Base-by-base conservation (phyloP, 1,140 invertebrate genomes). In the Anastatus disparis region DNA sequence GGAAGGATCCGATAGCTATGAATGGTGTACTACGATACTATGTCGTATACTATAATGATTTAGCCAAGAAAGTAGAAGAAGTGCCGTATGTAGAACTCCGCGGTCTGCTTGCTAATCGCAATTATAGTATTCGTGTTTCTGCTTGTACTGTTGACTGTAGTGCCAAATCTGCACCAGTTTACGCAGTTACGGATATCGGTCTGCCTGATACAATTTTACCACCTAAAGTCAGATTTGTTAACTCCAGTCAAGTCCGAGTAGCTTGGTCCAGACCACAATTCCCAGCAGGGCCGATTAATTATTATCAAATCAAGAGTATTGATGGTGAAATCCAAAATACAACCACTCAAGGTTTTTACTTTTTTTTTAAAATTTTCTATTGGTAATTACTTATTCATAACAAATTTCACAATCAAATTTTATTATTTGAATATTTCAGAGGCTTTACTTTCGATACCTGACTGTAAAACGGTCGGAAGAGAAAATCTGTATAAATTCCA, bases 21-120 rank as follows among this genome's bases (percentile, higher is more conserved):
- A 96, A 96, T 86, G 95, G 95, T 1, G 86, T 89, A 10, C 86
- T 96, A 27, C 85, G 87, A 10, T 89, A 90, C 67, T 96, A 95
- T 80, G 82, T 89, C n/a, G 87, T 96, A 26, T 78, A 81, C 38
- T 90, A 88, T 29, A 83, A 80, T 13, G 58, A 52, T 12, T 42
- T 65, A 1, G 24, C 62, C 26, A 55, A 68, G 38, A 76, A 77
- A 40, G 82, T 84, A 20, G 79, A 83, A 2, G 78, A 81, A 13
- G 63, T 20, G 0, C 77, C 74, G 22, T 20, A 69, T 8, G 71
- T 77, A 1, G 26, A 59, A 63, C 38, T 84, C 2, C 68, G 67
- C 6, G 52, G 65, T 31, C 70, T 76, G 79, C 27, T 64, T 13
- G 71, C 83, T 0, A 72, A 90, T 73, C 88, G 86, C 3, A 89